Base-by-base conservation (phyloP, 2,888 invertebrate genomes). In the Catotricha subobsoleta region DNA sequence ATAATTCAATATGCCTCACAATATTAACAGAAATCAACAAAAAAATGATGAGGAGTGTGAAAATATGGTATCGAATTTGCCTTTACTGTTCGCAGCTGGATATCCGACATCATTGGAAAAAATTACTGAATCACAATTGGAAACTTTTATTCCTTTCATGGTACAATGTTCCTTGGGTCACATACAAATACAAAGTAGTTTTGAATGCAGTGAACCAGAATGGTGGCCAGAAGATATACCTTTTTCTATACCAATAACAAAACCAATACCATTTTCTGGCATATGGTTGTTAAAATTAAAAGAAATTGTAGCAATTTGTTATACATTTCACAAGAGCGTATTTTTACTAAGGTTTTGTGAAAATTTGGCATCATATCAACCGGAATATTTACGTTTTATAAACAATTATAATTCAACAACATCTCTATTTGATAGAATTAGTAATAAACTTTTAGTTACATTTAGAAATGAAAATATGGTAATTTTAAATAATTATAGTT, bases 381-480 rank as follows among this genome's bases (percentile, higher is more conserved):
- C 67, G 33, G 68, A 71, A 43, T 68, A 71, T 48, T 65, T 79
- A 48, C 67, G 72, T 48, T 80, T 76, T 55, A 74, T 77, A 35
- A 74, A 78, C 55, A 79, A 79, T 56, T 72, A 71, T 54, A 78
- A 80, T 52, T 73, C 74, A 40, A 80, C 80, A 19, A 80, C 79
- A 30, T 79, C 79, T 45, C 62, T 80, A 41, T 78, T 73, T 51
- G 72, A 76, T 55, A 67, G 72, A 51, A 67, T 69, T 38, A 72
- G 69, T 46, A 72, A 73, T 45, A 72, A 73, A 50, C 64, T 80
- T 23, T 57, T 80, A 43, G 79, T 80, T 16, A 80, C 80, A 46
- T 80, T 80, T 60, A 69, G 80, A 38, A 80, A 80, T 62, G 78
- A 79, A 54, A 79, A 80, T 54, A 67, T 77, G 64, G 71, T 72